Evolutionary conservation across 2,888 invertebrate genomes (phyloP).

Genomic region (Phyto melanocephala): DNA sequence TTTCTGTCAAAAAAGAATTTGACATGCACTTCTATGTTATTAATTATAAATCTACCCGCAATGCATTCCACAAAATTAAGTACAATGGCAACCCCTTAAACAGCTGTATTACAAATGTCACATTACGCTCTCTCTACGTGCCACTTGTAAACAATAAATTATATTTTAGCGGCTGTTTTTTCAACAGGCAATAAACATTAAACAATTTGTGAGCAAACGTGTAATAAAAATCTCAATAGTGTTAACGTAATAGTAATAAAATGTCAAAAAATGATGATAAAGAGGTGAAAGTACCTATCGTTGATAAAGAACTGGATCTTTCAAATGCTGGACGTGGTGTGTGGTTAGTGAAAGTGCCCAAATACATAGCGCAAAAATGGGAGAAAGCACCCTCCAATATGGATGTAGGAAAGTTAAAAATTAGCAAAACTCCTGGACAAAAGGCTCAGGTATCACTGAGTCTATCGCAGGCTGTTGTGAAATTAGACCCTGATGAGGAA

Average conservation of each 20-base stretch:
- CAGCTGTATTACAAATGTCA: conserved; percentile 25
- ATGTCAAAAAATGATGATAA: conserved; percentile 78
- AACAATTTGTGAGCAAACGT: conserved; percentile 30
- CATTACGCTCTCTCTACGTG: neutral
- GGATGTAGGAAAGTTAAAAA: conserved; percentile 95
- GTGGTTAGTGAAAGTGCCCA: conserved; percentile 98
- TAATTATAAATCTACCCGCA: too few species aligned
- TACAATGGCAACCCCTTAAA: neutral
- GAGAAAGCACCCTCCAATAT: conserved; percentile 92
- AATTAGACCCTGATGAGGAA: conserved; percentile 88
- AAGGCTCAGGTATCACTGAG: conserved; percentile 93
- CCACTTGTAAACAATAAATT: neutral
- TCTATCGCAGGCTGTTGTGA: conserved; percentile 88
- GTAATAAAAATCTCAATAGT: neutral
- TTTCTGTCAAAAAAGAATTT: too few species aligned
- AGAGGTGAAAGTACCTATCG: conserved; percentile 81
- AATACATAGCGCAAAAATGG: conserved; percentile 97
- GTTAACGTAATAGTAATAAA: conserved; percentile 16
- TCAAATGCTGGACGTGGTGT: conserved; percentile 94
- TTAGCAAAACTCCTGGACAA: conserved; percentile 88
- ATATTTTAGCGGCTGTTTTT: neutral
- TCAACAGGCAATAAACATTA: neutral
- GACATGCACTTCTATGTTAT: too few species aligned
- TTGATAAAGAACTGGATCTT: conserved; percentile 90
- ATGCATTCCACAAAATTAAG: neutral